Conservation (phyloP, 2,888 invertebrate genomes). For the Embidobia sp. region DNA sequence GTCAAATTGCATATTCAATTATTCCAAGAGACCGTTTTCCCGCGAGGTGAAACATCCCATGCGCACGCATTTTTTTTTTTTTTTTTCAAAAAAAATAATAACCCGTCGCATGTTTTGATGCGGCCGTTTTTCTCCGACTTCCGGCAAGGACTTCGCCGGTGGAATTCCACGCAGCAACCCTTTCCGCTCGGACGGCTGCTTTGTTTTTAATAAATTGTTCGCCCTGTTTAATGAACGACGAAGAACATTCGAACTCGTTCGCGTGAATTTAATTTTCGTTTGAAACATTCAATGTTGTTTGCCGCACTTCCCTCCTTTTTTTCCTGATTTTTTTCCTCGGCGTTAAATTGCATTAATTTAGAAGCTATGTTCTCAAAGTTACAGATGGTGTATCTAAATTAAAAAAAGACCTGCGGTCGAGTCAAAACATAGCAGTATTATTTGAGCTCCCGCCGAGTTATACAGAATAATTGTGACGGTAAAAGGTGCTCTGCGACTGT, state of each 20-base stretch:
- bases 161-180: not conserved
- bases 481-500: slow-evolving; percentile 1
- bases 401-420: not conserved
- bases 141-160: not conserved
- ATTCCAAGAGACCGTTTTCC: slow-evolving; percentile 50
- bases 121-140: slow-evolving; percentile 5
- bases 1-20: slow-evolving; percentile 59
- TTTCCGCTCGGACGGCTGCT: not conserved
- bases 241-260: not conserved
- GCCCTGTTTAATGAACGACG: not conserved
- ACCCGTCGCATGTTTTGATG: slow-evolving; percentile 31
- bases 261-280: not conserved
- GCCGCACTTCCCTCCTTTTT: too few species aligned
- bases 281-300: not conserved
- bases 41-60: slow-evolving; percentile 27
- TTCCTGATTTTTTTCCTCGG: not conserved
- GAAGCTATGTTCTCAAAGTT: not conserved
- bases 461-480: slow-evolving; percentile 8
- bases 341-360: not conserved
- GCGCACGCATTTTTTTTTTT: slow-evolving; percentile 40
- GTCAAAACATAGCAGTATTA: not conserved
- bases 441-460: not conserved
- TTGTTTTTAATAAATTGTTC: not conserved
- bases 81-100: too few species aligned
- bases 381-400: not conserved